Evolutionary conservation across 2,888 invertebrate genomes (phyloP), one percentile per base, ranked within the genome.

Genomic region (Drosophila aldrichi): DNA sequence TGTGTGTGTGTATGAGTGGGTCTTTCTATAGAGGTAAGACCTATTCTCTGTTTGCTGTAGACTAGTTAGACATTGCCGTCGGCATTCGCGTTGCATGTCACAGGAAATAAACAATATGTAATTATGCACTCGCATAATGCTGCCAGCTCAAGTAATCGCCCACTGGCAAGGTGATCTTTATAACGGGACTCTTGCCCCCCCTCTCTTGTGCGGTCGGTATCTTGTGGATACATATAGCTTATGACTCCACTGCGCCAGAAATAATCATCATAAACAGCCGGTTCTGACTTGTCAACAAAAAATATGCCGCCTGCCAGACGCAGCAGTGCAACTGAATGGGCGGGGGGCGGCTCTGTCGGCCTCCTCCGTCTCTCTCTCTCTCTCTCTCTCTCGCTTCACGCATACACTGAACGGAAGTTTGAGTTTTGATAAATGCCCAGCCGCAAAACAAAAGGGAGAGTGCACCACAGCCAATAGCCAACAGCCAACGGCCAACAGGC

Each of bases 51-150:
- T 85, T 84, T 85, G 76, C 38, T 64, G 52, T 59, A 69, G 65
- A 57, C 73, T 63, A 77, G 70, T 59, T 70, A 67, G 68, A 29
- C 25, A 25, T 46, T 38, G 56, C 55, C 41, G 70, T 54, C 68
- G 85, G 85, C 70, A 62, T 78, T 70, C 51, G 70, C 60, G 82
- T 82, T 88, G 82, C 86, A 80, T 76, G 79, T 82, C 67, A 79
- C 84, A 88, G 88, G 88, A 84, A 84, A 82, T 80, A 80, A 88
- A 84, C 88, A 88, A 88, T 71, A 76, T 71, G 78, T 65, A 82
- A 85, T 82, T 84, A 84, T 80, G 82, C 82, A 82, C 62, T 79
- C 68, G 65, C 54, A 62, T 58, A n/a, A n/a, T 66, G 65, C 64
- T 59, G 58, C 16, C 62, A 56, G 77, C 65, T 46, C 63, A 62